Evolutionary conservation across 2,113 vertebrate genomes (phyloP).

Genomic region (Cottus gobio): DNA sequence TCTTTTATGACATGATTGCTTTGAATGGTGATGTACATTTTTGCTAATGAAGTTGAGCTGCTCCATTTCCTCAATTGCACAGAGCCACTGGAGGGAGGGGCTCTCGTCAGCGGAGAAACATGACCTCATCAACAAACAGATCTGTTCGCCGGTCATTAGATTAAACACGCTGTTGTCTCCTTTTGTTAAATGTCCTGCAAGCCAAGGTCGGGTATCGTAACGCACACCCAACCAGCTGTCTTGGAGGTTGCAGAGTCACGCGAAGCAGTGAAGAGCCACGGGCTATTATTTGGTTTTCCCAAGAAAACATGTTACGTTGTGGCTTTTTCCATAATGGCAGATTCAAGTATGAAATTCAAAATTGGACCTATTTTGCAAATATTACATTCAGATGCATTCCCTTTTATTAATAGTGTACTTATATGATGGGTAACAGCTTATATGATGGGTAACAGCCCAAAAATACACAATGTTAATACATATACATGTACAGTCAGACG

Average conservation of each 20-base stretch:
- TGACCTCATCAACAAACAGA: conserved; percentile 66
- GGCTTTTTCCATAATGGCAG: conserved; percentile 20
- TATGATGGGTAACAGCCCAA: background rate
- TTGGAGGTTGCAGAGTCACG: background rate
- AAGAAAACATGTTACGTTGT: conserved; percentile 25
- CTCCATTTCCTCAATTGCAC: conserved; percentile 22
- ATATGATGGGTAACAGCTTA: background rate
- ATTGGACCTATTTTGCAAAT: conserved; percentile 13
- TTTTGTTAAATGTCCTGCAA: conserved; percentile 53
- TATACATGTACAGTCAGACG: too few relatives aligned
- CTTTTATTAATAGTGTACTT: background rate
- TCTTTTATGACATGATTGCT: conserved; percentile 27
- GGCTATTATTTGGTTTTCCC: conserved; percentile 21
- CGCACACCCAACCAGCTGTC: conserved; percentile 14
- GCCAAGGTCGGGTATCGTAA: conserved; percentile 42
- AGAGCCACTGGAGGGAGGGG: conserved; percentile 21
- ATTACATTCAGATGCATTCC: background rate
- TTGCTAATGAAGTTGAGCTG: conserved; percentile 34
- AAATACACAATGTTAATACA: background rate
- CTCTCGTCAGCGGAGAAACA: conserved; percentile 17
- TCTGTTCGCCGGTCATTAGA: conserved; percentile 55
- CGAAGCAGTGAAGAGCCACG: background rate
- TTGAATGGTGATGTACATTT: background rate
- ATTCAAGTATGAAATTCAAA: conserved; percentile 34
- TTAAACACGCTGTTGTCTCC: conserved; percentile 65